Base-by-base conservation (phyloP, 2,888 invertebrate species). In the Gymnocheta viridis region DNA sequence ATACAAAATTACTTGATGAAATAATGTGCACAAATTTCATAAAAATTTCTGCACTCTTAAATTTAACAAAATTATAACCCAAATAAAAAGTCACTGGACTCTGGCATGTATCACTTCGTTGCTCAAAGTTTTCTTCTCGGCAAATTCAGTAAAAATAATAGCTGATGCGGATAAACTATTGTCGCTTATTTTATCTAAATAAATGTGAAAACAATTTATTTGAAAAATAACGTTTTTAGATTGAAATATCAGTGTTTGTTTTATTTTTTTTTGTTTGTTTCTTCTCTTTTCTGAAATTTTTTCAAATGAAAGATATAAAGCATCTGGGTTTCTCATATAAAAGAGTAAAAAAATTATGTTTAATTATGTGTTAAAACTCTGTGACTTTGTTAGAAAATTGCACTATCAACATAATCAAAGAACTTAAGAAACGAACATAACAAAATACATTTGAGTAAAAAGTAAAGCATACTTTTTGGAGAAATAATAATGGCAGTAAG, bases 371-470 rank as follows among this genome's bases (percentile, higher is more conserved):
- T 10, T 5, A 17, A 0, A 44, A 1, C 6, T 17, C 17, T 17
- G n/a, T 17, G 2, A 4, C 17, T 22, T 27, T 27, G 12, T 66
- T 44, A 5, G 4, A 14, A 38, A 35, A 1, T 27, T n/a, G 10
- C 2, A 22, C 7, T 0, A 17, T 2, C 9, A 38, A 41, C 0
- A 10, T 7, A 70, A 83, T 17, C 69, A 35, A 85, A 85, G 81
- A 82, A 82, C 81, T 82, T 51, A 73, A 58, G 74, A 67, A 62
- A 69, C 73, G 62, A 80, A 51, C 10, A 0, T 10, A 2, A 62
- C 38, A 38, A 27, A n/a, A 24, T 27, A n/a, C n/a, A n/a, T n/a
- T n/a, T 7, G 0, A 4, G 0, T n/a, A 0, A 80, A 54, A 51
- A 44, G 9, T 22, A 22, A 35, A 81, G 81, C 60, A 81, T 81